Conservation (phyloP, 2,888 invertebrate species). For the Philereme vetulata region DNA sequence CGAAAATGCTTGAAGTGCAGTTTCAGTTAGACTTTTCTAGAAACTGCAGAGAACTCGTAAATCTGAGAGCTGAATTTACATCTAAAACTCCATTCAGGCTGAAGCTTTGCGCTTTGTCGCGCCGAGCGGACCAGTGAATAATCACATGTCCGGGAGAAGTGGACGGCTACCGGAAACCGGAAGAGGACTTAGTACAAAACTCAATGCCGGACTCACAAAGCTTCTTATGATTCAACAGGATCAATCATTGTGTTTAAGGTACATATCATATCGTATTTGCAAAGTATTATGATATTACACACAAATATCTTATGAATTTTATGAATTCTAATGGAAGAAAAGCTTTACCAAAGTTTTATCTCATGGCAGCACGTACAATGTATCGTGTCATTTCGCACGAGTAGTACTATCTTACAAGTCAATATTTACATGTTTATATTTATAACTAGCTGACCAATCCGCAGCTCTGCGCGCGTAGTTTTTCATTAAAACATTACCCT, state of each 20-base stretch:
- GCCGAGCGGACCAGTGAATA: slow-evolving; percentile 45
- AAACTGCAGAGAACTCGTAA: slow-evolving; percentile 42
- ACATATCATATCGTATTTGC: neutral
- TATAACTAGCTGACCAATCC: too few species aligned
- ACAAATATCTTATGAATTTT: too few species aligned
- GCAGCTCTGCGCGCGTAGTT: too few species aligned
- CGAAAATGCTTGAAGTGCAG: too few species aligned
- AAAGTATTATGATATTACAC: too few species aligned
- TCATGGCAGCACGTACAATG: too few species aligned
- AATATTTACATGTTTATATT: too few species aligned
- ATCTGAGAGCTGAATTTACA: slow-evolving; percentile 47
- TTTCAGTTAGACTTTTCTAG: slow-evolving; percentile 9
- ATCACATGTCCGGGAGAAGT: slow-evolving; percentile 43
- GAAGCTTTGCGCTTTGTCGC: slow-evolving; percentile 34
- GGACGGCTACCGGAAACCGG: slow-evolving; percentile 21
- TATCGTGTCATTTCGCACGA: too few species aligned
- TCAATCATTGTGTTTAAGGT: neutral
- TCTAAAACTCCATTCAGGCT: slow-evolving; percentile 29
- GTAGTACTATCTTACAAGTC: too few species aligned
- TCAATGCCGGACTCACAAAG: neutral
- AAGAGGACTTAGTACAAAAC: slow-evolving; percentile 16
- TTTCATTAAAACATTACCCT: too few species aligned
- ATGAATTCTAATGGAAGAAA: too few species aligned
- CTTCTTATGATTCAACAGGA: neutral
- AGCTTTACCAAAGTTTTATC: too few species aligned